phyloP scores from a whole-genome alignment of 2,888 invertebrate species.

The Allolobophora icterica region DNA sequence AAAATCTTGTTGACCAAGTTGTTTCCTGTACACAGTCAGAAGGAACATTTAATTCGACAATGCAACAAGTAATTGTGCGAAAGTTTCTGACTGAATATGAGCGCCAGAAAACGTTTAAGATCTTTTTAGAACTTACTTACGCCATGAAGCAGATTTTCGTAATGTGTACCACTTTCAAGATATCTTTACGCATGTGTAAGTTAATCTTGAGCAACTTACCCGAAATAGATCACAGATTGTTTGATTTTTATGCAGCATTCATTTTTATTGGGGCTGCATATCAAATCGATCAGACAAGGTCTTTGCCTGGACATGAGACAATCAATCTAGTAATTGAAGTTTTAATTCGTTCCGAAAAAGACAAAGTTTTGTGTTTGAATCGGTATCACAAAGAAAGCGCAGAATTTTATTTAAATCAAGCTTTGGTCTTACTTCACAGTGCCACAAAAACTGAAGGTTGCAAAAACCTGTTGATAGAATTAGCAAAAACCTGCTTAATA shows the following conservation, averaged over 20 bases:
- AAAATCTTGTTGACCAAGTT: neutral
- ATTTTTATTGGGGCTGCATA: neutral
- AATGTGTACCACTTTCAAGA: neutral
- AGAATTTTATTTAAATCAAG: neutral
- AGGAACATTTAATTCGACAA: neutral
- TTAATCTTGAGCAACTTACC: neutral
- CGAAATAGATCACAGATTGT: neutral
- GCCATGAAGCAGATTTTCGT: neutral
- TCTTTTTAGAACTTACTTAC: neutral
- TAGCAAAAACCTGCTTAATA: neutral
- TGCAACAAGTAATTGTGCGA: neutral
- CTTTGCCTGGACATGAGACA: neutral
- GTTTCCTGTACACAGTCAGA: neutral
- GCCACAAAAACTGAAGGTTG: neutral
- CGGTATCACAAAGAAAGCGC: neutral
- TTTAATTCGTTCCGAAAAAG: neutral
- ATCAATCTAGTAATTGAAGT: neutral
- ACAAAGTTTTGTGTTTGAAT: neutral
- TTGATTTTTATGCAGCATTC: neutral
- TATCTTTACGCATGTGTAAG: neutral
- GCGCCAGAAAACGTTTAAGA: neutral
- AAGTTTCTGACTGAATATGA: neutral
- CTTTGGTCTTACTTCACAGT: neutral
- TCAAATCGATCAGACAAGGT: neutral
- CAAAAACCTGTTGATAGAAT: neutral